Evolutionary conservation across 37 sponge, comb jelly and placozoan genomes (phyloP), one percentile per base, ranked within the genome.

Genomic region (Ianthella basta): DNA sequence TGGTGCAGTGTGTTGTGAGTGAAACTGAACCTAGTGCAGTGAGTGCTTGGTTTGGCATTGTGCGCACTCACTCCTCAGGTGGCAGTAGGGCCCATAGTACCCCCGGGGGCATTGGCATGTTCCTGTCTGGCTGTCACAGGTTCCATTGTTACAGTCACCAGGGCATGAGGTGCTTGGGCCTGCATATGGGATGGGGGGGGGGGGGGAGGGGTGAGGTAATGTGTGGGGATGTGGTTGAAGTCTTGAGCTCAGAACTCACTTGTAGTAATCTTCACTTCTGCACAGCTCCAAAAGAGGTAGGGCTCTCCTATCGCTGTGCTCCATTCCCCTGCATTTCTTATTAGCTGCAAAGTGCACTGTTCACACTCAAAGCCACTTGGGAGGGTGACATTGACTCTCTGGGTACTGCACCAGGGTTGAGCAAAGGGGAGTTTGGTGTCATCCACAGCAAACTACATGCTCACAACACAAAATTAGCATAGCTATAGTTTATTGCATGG

Each of bases 261-360:
- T 36, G 20, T 15, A 2, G 53, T 36, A 0, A 92, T 83, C 35
- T 68, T 10, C 35, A 89, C 64, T 25, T 87, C 87, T 23, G 93
- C 93, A 82, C 93, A 92, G 54, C 79, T 73, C 87, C 87, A 89
- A 84, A 92, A 92, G 56, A 82, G 33, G 84, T 92, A 92, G 34
- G 78, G 78, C 23, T n/a, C n/a, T 13, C n/a, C 21, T 14, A 1
- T 53, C 19, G 44, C 54, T 13, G 38, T 44, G 38, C 37, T 56
- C 93, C 93, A 92, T 56, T 92, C 93, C 23, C 39, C 69, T 12
- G 93, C 93, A 27, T 92, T 77, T 41, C 93, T 59, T 20, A 89
- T 4, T 34, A 92, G 50, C 61, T 87, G 93, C 19, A 92, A 68
- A 15, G 56, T 59, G 67, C 93, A 92, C 19, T 54, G 70, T 4